Base-by-base conservation (phyloP, 2,888 invertebrate species). In the Tinea pellionella region DNA sequence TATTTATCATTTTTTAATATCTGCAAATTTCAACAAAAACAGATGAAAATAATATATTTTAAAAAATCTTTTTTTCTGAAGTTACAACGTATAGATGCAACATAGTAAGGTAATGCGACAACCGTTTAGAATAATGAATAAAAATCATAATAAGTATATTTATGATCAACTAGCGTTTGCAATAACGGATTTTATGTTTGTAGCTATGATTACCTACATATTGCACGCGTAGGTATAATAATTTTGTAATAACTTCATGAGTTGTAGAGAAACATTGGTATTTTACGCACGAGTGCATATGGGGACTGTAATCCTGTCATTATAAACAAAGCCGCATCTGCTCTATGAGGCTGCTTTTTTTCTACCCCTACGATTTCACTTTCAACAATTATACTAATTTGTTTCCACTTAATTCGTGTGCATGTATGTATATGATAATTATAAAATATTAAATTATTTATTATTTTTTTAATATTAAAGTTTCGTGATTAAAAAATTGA, bases 221-320 rank as follows among this genome's bases (percentile, higher is more conserved):
- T 47, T 53, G 53, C 24, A 24, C 53, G n/a, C 24, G 16, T n/a
- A n/a, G n/a, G n/a, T 53, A 13, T 8, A 15, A 24, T 53, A 51
- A 41, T 41, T 41, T 51, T 9, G 15, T 51, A 53, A 53, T 53
- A 53, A 53, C 53, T 53, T 53, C 53, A 53, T 53, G 53, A 24
- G 53, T 53, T 53, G 53, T 6, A 24, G 18, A 24, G 16, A 53
- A 18, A 53, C 53, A 53, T 53, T 16, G 47, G 53, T 53, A 53
- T 53, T 53, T 19, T 24, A 53, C 16, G 53, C 19, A 24, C 18
- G 53, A 53, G 24, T 53, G 24, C 7, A 24, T 24, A 18, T 24
- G 53, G 15, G 53, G 19, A 53, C 53, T n/a, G 6, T 18, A 53
- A 53, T 24, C 53, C 53, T 53, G 53, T 53, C 53, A 53, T 53